These are phyloP conservation scores for Acronicta alni DNA, from an alignment of 2,888 invertebrate genomes.

Conservation along the genomic window DNA sequence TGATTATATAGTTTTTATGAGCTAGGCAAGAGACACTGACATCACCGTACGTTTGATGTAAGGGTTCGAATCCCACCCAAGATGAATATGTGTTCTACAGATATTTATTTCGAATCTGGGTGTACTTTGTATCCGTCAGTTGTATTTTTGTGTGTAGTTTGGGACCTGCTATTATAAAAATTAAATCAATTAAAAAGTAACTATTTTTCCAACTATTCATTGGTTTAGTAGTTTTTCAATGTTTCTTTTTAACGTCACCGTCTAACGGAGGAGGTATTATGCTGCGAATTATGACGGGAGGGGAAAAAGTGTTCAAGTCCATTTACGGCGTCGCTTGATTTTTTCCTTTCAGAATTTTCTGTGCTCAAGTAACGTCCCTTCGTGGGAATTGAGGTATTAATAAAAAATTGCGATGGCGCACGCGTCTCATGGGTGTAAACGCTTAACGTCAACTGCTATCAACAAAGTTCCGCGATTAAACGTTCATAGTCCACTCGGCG, in stretches of 20 bases:
- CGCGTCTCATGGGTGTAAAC: constrained; percentile 37
- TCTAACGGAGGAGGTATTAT: constrained; percentile 8
- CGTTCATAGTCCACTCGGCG: constrained; percentile 54
- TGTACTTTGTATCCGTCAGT: too few relatives aligned
- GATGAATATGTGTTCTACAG: too few relatives aligned
- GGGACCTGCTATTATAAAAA: too few relatives aligned
- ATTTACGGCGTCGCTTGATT: constrained; percentile 19
- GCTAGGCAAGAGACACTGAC: too few relatives aligned
- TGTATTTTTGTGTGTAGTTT: too few relatives aligned
- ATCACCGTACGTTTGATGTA: too few relatives aligned
- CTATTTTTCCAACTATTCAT: constrained; percentile 3
- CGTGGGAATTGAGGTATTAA: constrained; percentile 3
- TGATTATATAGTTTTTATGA: constrained; percentile 10
- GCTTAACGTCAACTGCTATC: constrained; percentile 52
- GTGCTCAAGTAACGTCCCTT: constrained; percentile 6
- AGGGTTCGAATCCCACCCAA: too few relatives aligned
- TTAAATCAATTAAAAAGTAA: neutral
- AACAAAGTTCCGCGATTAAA: constrained; percentile 68
- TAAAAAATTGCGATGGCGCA: constrained; percentile 35
- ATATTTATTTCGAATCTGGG: too few relatives aligned
- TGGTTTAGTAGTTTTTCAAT: neutral
- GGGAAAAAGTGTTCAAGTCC: constrained; percentile 18
- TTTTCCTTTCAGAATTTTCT: constrained; percentile 11
- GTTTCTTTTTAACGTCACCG: constrained; percentile 6
- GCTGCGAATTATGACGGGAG: constrained; percentile 15